Evolutionary conservation across 2,888 invertebrate species (phyloP), one percentile per base, ranked within the genome.

Genomic region (Oxycera nigricornis): DNA sequence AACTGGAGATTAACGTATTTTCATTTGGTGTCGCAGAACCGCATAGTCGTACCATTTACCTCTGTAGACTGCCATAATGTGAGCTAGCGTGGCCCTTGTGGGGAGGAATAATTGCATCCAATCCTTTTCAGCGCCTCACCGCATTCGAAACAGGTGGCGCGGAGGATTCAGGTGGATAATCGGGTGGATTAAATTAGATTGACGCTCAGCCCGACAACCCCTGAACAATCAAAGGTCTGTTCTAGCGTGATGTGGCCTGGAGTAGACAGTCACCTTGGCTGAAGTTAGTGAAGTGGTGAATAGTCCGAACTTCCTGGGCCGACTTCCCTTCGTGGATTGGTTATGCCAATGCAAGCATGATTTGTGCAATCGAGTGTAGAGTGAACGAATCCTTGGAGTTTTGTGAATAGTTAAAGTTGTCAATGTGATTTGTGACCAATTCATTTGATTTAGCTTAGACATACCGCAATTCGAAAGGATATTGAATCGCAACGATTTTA

Each of bases 301-400:
- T 14, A 46, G 17, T 14, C 46, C 14, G 46, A n/a, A 46, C 46
- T 11, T 46, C 3, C 2, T 11, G 46, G 6, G 17, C n/a, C 46
- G n/a, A 46, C 17, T 17, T 46, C n/a, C 6, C 46, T 3, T 11
- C 46, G 11, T 46, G 46, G 46, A 14, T 46, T 46, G 17, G 55
- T 55, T 2, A 24, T 55, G 55, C 0, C 24, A 55, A 24, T 55
- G 55, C 55, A 55, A 24, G 55, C 20, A 55, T 55, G 55, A 55
- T 55, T 55, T n/a, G 55, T 55, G 55, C 55, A 55, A 55, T 55
- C 24, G 59, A 59, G 59, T 24, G 55, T 55, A 28, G 59, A 30
- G 59, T 59, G 30, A 14, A 17, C 59, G 59, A 59, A 55, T 55
- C 20, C 55, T 55, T 55, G 55, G 20, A 17, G 55, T 22, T 20